Evolutionary conservation across 2,113 vertebrate genomes (phyloP), one percentile per base, ranked within the genome.

Genomic region (Bagarius yarrelli): DNA sequence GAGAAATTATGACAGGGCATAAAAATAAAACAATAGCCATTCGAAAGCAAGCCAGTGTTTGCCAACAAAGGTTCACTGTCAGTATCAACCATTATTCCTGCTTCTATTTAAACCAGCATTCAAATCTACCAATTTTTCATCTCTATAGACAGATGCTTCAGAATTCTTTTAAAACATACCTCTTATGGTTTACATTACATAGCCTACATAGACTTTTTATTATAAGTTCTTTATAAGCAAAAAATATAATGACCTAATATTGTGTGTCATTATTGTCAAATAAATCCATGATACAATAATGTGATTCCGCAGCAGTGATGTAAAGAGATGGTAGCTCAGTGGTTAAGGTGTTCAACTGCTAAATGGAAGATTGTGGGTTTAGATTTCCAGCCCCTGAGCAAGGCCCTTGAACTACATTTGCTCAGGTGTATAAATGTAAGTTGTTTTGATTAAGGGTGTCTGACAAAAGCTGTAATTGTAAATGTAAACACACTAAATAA

Each of bases 21-120:
- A 27, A 25, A 44, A 69, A 50, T 44, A 36, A 40, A 40, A 44
- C 9, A 25, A 4, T n/a, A 47, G 5, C 12, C 23, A 13, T 70
- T 27, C 25, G 8, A 55, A 55, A 73, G 8, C 27, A 34, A 30
- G 50, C 18, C 70, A 53, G 12, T 69, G 0, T 69, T 13, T 47
- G 36, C 14, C 44, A 70, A 25, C 6, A 69, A 47, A 50, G 18
- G 2, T n/a, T 80, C 27, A 85, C 47, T 81, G 30, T 25, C 23
- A 25, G 8, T 72, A 52, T 72, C 47, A 30, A 19, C 14, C 23
- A 70, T 70, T 11, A n/a, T 70, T 6, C 50, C 40, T 19, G 6
- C 67, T 50, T 50, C n/a, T 70, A 18, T 9, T 70, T 70, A 27
- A 70, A 25, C n/a, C 6, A 50, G n/a, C 15, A 50, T 47, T n/a